Percentiles rank a stretch among this genome's conserved stretches.
phyloP scores from a whole-genome alignment of 23 tunicate genomes.

The Styela plicata region DNA sequence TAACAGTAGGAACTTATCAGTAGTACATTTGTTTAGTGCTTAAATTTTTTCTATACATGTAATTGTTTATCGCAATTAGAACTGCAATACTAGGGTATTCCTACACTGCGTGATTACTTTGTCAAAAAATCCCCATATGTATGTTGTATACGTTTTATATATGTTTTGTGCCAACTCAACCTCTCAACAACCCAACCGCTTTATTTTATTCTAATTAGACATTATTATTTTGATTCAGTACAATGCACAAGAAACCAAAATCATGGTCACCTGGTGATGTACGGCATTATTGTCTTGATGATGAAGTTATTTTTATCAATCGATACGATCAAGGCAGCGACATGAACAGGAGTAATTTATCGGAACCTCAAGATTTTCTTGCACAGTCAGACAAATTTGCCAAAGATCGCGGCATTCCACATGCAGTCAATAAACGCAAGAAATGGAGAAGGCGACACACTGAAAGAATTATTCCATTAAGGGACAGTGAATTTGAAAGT shows the following conservation, averaged over 20 bases:
- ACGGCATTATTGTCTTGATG: not conserved
- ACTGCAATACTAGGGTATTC: no score
- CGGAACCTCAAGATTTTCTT: not conserved
- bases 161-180: no score
- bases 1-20: no score
- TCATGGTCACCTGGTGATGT: conserved; percentile 30
- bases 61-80: no score
- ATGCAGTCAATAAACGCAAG: conserved; percentile 3
- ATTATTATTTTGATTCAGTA: not conserved
- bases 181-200: no score
- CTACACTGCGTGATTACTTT: no score
- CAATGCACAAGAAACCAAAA: conserved; percentile 2
- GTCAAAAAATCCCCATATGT: no score
- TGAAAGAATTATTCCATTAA: not conserved
- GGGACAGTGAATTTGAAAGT: not conserved
- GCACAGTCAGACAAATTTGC: not conserved
- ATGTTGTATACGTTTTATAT: no score
- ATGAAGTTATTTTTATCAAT: not conserved
- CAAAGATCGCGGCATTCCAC: not conserved
- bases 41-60: no score
- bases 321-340: not conserved
- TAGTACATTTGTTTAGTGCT: no score
- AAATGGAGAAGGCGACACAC: conserved; percentile 24
- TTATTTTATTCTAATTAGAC: no score
- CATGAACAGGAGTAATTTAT: not conserved